Percentiles rank a stretch among this genome's conserved stretches.
These are phyloP conservation scores for Masticophis lateralis DNA, from an alignment of 2,797 vertebrate species.

Conservation along the genomic window DNA sequence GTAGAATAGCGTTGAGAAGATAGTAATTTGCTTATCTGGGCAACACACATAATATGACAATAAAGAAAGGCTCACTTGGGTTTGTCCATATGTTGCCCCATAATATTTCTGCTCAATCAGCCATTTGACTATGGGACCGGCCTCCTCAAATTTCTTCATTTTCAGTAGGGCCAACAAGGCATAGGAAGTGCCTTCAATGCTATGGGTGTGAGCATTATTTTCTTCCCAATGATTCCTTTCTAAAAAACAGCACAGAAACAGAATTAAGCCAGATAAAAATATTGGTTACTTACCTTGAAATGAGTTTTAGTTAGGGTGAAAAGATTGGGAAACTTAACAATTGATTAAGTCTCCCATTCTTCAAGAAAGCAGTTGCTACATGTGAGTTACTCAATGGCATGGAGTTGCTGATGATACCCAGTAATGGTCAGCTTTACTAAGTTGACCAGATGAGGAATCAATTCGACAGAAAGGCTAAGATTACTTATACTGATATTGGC, in stretches of 20 bases:
- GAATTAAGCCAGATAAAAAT: neutral
- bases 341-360: neutral
- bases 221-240: constrained; percentile 75
- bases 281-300: neutral
- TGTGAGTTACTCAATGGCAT: neutral
- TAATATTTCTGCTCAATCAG: constrained; percentile 74
- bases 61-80: constrained; percentile 74
- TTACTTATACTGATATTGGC: no score
- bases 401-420: neutral
- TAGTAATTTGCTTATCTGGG: neutral
- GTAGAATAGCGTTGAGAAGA: neutral
- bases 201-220: constrained; percentile 57
- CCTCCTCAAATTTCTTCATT: constrained; percentile 52
- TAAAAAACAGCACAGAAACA: constrained; percentile 28
- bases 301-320: neutral
- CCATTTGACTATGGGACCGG: constrained; percentile 72
- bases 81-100: constrained; percentile 77
- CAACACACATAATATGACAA: no score
- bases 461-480: neutral
- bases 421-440: neutral
- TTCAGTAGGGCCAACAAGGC: constrained; percentile 80
- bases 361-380: neutral
- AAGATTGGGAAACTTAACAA: neutral
- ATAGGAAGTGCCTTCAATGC: constrained; percentile 84
- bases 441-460: neutral